Evolutionary conservation across 2,888 invertebrate species (phyloP), one percentile per base, ranked within the genome.

Genomic region (Yponomeuta malinellus): DNA sequence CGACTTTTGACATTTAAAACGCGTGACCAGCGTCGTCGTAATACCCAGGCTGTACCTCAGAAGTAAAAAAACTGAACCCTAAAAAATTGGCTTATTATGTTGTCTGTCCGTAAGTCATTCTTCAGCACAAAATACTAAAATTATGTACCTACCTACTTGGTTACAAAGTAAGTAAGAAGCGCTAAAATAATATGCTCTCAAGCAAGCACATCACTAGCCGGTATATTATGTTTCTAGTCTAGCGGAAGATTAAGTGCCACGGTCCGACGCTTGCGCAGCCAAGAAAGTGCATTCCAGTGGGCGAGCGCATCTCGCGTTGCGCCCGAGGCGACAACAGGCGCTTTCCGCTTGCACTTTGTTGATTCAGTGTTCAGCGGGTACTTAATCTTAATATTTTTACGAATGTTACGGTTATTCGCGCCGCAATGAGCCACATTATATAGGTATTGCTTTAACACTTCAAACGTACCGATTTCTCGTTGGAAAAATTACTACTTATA

Each of bases 231-330:
- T 68, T 68, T 68, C 48, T 48, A 43, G 48, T 48, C n/a, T 43
- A 69, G 37, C 69, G 69, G 69, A 69, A 69, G 69, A 69, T 68
- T 12, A 68, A 12, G 33, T 63, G 52, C 37, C 66, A 33, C 66
- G 66, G 66, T 71, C 66, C 33, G 66, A 33, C 31, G 52, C 66
- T 43, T 43, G 48, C 48, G 48, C 59, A 29, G 59, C 23, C 78
- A 82, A 76, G 82, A 83, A 83, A 83, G 82, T 77, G 82, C 82
- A 83, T 83, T 83, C 82, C 77, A 80, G 72, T 74, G 75, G 74
- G 72, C 73, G 74, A 73, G 74, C 73, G 74, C 74, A 68, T 48
- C 71, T 69, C 43, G 5, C 10, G 10, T 69, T 59, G 33, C 69
- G 43, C 43, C 65, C n/a, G 52, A 15, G 52, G 52, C 29, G 65